phyloP scores from a whole-genome alignment of 2,113 vertebrate species.

The Gambusia affinis region DNA sequence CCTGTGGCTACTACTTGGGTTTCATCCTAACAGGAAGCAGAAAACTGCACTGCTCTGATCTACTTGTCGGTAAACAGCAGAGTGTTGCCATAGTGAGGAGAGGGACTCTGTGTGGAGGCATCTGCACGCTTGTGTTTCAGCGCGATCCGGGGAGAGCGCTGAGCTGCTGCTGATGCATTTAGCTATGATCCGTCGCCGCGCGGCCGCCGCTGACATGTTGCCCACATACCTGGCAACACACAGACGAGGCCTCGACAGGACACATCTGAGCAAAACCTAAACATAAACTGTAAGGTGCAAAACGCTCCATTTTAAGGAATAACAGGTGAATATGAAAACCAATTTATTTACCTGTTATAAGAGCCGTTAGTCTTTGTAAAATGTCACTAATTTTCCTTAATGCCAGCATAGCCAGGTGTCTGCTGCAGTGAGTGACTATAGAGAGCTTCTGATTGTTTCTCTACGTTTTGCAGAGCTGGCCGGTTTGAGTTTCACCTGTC shows the following conservation, averaged over 20 bases:
- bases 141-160: neutral
- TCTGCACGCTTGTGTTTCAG: slow-evolving; percentile 23
- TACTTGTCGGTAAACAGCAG: neutral
- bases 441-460: too few species aligned
- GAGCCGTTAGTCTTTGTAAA: too few species aligned
- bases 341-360: too few species aligned
- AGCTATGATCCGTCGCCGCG: slow-evolving; percentile 23
- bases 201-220: slow-evolving; percentile 23
- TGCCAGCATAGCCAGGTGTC: too few species aligned
- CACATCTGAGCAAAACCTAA: too few species aligned
- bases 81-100: neutral
- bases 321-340: too few species aligned
- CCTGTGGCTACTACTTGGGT: too few species aligned
- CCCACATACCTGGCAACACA: slow-evolving; percentile 36
- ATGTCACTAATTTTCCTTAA: too few species aligned
- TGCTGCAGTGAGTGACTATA: too few species aligned
- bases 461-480: too few species aligned
- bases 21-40: neutral
- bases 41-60: neutral
- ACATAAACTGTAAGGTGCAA: too few species aligned
- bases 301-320: neutral
- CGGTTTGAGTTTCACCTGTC: too few species aligned
- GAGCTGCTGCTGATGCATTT: slow-evolving; percentile 23
- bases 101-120: neutral
- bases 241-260: neutral